These are phyloP conservation scores for Ormyrus pomaceus DNA, from an alignment of 2,888 invertebrate genomes.

Conservation along the genomic window DNA sequence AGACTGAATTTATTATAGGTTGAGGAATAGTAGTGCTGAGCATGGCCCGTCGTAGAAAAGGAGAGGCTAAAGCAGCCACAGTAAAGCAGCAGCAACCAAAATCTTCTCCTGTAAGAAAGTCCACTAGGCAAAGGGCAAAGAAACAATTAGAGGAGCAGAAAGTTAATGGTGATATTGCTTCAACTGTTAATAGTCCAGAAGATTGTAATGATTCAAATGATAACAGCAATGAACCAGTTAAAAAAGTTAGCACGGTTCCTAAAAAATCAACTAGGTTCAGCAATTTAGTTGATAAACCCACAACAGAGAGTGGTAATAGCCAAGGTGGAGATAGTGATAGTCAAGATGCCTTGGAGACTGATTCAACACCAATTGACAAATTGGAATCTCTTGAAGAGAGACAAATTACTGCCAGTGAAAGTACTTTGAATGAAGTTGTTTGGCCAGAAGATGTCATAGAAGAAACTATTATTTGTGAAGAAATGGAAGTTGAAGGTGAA, in stretches of 20 bases:
- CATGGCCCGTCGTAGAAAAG: constrained; percentile 71
- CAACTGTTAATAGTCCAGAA: constrained; percentile 61
- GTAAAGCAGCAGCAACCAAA: constrained; percentile 65
- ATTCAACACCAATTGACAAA: constrained; percentile 59
- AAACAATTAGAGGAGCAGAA: constrained; percentile 70
- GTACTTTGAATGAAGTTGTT: constrained; percentile 57
- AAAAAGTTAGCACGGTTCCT: constrained; percentile 55
- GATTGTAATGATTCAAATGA: constrained; percentile 60
- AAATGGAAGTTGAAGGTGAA: constrained; percentile 71
- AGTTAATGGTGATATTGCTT: constrained; percentile 66
- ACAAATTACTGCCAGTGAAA: constrained; percentile 55
- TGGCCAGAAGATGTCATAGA: constrained; percentile 69
- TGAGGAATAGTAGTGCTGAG: constrained; percentile 20
- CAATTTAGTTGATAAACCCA: constrained; percentile 43
- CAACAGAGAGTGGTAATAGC: constrained; percentile 54
- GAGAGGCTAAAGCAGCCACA: constrained; percentile 66
- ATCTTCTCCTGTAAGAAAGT: constrained; percentile 68
- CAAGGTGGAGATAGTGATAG: constrained; percentile 64
- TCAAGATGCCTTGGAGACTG: constrained; percentile 60
- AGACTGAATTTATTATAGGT: constrained; percentile 43
- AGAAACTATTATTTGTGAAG: constrained; percentile 74
- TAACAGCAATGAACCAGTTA: constrained; percentile 52
- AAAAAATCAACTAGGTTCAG: constrained; percentile 61
- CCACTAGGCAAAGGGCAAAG: constrained; percentile 71
- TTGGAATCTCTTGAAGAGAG: constrained; percentile 60